Percentiles rank a stretch among this genome's conserved stretches.
Conservation (phyloP, 1,140 invertebrate species). For the Hestina assimilis region DNA sequence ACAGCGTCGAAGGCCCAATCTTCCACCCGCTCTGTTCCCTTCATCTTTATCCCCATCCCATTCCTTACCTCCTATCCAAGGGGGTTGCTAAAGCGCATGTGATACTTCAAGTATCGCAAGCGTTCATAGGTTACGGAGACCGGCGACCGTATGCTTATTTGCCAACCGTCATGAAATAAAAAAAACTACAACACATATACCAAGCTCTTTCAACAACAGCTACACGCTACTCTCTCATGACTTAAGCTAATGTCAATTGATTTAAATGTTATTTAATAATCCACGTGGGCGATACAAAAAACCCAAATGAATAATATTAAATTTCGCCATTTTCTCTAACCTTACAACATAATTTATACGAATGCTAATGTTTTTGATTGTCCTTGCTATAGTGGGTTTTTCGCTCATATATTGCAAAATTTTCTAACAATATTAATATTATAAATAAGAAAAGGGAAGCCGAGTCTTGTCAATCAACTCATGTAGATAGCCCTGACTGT, state of each 20-base stretch:
- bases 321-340: constrained; percentile 21
- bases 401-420: background rate
- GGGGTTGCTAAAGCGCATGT: no score
- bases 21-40: no score
- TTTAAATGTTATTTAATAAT: constrained; percentile 17
- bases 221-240: background rate
- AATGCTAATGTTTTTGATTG: constrained; percentile 7
- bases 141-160: no score
- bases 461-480: no score
- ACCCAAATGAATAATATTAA: constrained; percentile 8
- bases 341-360: constrained; percentile 26
- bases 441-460: background rate
- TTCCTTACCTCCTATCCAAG: no score
- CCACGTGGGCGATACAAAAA: constrained; percentile 18
- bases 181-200: no score
- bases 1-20: no score
- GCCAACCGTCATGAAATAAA: background rate
- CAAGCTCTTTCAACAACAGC: background rate
- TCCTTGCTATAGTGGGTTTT: constrained; percentile 16
- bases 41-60: no score
- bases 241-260: background rate
- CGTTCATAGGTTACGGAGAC: no score
- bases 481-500: no score
- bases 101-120: no score
- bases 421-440: background rate